Evolutionary conservation across 2,888 invertebrate genomes (phyloP).

Genomic region (Macrophya annulata): DNA sequence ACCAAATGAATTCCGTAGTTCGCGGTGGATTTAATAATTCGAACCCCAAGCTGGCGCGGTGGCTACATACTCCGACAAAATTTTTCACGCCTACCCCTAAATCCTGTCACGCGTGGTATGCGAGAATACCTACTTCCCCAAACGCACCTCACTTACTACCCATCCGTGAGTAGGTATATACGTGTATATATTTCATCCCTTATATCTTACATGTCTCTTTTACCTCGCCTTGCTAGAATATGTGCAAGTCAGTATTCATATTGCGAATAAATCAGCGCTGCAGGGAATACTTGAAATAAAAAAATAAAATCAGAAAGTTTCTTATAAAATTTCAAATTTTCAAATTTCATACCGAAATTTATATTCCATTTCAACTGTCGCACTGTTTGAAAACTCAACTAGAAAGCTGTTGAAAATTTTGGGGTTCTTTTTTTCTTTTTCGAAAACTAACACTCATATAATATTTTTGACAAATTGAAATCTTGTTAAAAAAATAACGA

Average conservation of each 20-base stretch:
- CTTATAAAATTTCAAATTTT: background rate
- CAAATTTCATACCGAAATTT: background rate
- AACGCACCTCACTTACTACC: conserved; percentile 2
- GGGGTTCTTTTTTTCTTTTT: no score
- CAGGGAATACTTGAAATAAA: background rate
- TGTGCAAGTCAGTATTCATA: conserved; percentile 28
- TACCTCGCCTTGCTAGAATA: background rate
- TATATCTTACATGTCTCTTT: conserved; percentile 7
- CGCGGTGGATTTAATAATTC: conserved; percentile 44
- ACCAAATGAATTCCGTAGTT: conserved; percentile 26
- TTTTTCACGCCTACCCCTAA: conserved; percentile 47
- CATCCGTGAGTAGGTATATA: background rate
- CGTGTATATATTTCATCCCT: conserved; percentile 17
- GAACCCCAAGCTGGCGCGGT: background rate
- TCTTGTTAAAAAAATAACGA: background rate
- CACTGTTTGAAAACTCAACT: background rate
- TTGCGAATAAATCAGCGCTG: conserved; percentile 34
- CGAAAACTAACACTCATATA: no score
- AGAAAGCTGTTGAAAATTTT: no score
- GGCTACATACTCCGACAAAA: background rate
- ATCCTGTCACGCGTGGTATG: conserved; percentile 28
- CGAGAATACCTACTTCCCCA: background rate
- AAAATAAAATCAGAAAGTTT: background rate
- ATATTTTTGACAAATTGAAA: background rate
- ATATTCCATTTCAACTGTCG: background rate